Evolutionary conservation across 2,888 invertebrate species (phyloP).

Genomic region (Tetheella fluctuosa): DNA sequence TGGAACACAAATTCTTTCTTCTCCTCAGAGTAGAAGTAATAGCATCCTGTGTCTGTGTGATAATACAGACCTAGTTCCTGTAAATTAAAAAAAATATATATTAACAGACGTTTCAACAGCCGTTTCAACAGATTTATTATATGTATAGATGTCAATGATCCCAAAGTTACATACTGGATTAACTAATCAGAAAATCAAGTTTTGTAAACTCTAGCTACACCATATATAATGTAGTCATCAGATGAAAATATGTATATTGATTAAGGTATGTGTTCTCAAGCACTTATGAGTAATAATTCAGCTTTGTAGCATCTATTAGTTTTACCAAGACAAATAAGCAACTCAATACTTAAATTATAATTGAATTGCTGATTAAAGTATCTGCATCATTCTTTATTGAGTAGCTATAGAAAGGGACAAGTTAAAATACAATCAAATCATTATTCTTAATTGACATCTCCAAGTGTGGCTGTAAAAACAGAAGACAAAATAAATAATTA

Average conservation of each 20-base stretch:
- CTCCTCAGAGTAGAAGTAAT: constrained; percentile 91
- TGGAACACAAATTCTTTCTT: constrained; percentile 91
- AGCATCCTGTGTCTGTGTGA: constrained; percentile 92
- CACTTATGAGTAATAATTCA: too few relatives aligned
- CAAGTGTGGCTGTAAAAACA: neutral
- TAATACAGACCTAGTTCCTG: constrained; percentile 95
- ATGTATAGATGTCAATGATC: too few relatives aligned
- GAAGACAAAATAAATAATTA: neutral
- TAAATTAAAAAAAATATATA: too few relatives aligned
- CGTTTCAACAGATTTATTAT: neutral
- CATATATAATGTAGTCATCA: too few relatives aligned
- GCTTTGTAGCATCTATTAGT: too few relatives aligned
- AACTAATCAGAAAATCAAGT: too few relatives aligned
- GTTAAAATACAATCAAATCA: neutral
- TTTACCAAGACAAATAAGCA: too few relatives aligned
- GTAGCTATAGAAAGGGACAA: neutral
- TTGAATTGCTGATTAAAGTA: neutral
- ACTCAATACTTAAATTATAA: too few relatives aligned
- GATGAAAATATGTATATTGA: too few relatives aligned
- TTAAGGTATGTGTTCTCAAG: too few relatives aligned
- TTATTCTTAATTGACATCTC: neutral
- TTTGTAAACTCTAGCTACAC: too few relatives aligned
- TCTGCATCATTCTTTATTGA: neutral
- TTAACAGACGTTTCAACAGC: constrained; percentile 20
- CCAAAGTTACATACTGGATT: too few relatives aligned